Base-by-base conservation (phyloP, 2,797 vertebrate genomes). In the Toxotes lorentzi region DNA sequence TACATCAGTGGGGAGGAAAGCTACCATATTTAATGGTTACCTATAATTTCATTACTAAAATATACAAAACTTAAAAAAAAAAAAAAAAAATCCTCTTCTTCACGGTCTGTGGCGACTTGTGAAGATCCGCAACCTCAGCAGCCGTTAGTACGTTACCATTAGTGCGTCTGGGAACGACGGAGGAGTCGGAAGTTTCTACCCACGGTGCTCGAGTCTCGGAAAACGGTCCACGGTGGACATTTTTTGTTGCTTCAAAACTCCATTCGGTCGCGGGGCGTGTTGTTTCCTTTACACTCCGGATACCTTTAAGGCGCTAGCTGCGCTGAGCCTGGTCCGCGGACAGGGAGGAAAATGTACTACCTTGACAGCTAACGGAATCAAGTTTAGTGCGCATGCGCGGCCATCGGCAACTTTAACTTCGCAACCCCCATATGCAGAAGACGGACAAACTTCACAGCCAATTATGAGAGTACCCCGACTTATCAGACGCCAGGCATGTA, bases 311-410 rank as follows among this genome's bases (percentile, higher is more conserved):
- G n/a, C 8, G 61, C 35, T 69, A 11, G 7, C 32, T 7, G 11
- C 21, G 32, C 50, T 2, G 9, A 40, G 21, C 76, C 76, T 69
- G 72, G 21, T 77, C 58, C 78, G 70, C 23, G 73, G 12, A 24
- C 0, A 14, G 38, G 14, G 58, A 78, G 32, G 53, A 69, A 85
- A 91, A 81, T 59, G 4, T 58, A 79, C 40, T 61, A 68, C 53
- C 84, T 83, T 93, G 94, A 94, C 93, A 93, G 93, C 78, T 88
- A 91, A 89, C 86, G 80, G 90, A 81, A 76, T 61, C 7, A 53
- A 74, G 4, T 40, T 48, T 3, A 27, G 1, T 9, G 89, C 95
- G 92, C 92, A 94, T 89, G 94, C 93, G 93, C 86, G 7, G 0
- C 2, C 7, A 43, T 3, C 21, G 24, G 34, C 40, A 27, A 27